These are phyloP conservation scores for Molorchus minor DNA, from an alignment of 2,888 invertebrate genomes.

Conservation along the genomic window DNA sequence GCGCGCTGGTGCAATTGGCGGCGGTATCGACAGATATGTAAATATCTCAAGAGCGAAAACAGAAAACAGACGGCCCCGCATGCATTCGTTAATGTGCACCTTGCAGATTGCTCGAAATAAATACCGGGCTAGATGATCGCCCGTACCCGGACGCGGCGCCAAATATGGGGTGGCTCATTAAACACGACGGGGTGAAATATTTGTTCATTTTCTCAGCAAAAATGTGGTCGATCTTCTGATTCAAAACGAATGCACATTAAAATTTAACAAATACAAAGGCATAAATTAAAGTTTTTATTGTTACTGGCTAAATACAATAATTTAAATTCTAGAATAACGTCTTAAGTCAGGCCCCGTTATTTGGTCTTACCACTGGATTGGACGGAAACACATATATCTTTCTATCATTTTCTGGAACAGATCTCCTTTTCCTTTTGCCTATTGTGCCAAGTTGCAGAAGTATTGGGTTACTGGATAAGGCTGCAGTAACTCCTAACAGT, in stretches of 20 bases:
- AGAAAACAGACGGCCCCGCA: slow-evolving; percentile 13
- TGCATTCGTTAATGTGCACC: slow-evolving; percentile 3
- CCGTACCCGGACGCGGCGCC: too few relatives aligned
- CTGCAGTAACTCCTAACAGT: slow-evolving; percentile 79
- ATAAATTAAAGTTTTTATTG: too few relatives aligned
- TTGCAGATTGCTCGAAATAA: slow-evolving; percentile 10
- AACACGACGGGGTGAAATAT: too few relatives aligned
- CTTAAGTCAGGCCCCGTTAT: too few relatives aligned
- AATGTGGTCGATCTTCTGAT: too few relatives aligned
- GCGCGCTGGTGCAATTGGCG: neutral
- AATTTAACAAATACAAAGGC: too few relatives aligned
- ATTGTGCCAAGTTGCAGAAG: slow-evolving; percentile 81
- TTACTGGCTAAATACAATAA: too few relatives aligned
- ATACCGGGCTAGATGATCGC: too few relatives aligned
- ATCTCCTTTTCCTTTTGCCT: slow-evolving; percentile 69
- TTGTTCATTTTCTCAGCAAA: too few relatives aligned
- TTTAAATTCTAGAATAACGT: too few relatives aligned
- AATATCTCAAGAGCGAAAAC: slow-evolving; percentile 11
- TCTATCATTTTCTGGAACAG: neutral
- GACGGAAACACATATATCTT: neutral
- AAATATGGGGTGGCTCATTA: too few relatives aligned
- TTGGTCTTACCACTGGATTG: slow-evolving; percentile 3
- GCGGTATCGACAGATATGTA: slow-evolving; percentile 7
- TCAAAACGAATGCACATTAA: too few relatives aligned
- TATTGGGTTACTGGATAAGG: slow-evolving; percentile 81